Conservation (phyloP, 2,113 vertebrate species). For the Ptyas mucosa region DNA sequence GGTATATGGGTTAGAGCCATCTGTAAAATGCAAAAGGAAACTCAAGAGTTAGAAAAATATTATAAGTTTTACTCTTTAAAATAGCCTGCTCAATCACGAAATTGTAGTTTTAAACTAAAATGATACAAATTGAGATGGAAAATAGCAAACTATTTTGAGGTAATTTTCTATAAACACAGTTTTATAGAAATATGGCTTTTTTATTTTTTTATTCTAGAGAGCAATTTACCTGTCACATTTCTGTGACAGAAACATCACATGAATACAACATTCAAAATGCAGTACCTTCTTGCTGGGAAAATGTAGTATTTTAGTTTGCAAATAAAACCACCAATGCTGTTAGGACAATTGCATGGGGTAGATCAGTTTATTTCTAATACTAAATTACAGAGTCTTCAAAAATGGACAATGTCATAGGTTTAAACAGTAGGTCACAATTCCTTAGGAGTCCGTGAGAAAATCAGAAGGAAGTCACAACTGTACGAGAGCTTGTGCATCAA, state of each 20-base stretch:
- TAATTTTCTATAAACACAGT: background rate
- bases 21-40: conserved; percentile 71
- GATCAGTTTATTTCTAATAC: background rate
- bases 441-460: background rate
- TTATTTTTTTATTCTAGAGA: background rate
- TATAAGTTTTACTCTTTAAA: background rate
- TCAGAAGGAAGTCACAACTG: background rate
- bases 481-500: background rate
- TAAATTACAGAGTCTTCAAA: background rate
- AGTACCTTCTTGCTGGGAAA: background rate
- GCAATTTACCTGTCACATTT: background rate
- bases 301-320: background rate
- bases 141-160: background rate
- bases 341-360: background rate
- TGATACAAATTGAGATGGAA: background rate
- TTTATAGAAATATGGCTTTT: background rate
- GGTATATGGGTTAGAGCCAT: conserved; percentile 96
- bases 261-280: background rate
- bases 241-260: background rate
- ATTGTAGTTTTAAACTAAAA: background rate
- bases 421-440: background rate
- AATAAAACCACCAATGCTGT: background rate
- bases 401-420: background rate
- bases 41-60: conserved; percentile 24
- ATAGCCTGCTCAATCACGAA: background rate